Percentiles rank a stretch among this genome's conserved stretches.
phyloP scores from a whole-genome alignment of 2,797 vertebrate genomes.

The Otus scops region DNA sequence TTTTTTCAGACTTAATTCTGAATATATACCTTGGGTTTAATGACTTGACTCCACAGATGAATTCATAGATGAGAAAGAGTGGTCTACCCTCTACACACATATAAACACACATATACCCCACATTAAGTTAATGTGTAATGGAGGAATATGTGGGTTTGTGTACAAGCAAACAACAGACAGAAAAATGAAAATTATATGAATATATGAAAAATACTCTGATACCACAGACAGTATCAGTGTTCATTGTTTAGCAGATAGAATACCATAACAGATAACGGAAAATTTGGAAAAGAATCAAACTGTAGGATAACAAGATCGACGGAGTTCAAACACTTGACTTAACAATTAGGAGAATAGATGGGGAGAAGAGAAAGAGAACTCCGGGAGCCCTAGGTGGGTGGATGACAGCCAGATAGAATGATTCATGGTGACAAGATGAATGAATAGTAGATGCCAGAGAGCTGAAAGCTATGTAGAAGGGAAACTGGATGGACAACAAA shows the following conservation, averaged over 20 bases:
- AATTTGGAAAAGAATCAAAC: background rate
- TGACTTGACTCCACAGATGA: background rate
- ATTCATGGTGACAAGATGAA: background rate
- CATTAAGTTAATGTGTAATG: background rate
- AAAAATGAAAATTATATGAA: background rate
- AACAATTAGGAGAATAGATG: background rate
- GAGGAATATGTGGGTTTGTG: background rate
- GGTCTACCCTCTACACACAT: background rate
- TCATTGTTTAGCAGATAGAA: background rate
- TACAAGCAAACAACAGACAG: background rate
- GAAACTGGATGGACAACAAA: background rate
- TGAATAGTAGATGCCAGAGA: background rate
- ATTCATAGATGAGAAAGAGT: background rate
- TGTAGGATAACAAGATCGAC: background rate
- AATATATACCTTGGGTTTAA: background rate
- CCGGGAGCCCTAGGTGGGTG: background rate
- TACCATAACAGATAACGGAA: background rate
- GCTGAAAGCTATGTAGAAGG: background rate
- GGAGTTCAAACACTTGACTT: background rate
- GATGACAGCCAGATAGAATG: background rate
- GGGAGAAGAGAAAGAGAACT: background rate
- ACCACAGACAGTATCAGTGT: background rate
- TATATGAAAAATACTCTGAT: background rate
- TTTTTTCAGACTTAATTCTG: background rate
- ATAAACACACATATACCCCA: background rate